These are phyloP conservation scores for Pandion haliaetus DNA, from an alignment of 2,113 vertebrate genomes.

Conservation along the genomic window DNA sequence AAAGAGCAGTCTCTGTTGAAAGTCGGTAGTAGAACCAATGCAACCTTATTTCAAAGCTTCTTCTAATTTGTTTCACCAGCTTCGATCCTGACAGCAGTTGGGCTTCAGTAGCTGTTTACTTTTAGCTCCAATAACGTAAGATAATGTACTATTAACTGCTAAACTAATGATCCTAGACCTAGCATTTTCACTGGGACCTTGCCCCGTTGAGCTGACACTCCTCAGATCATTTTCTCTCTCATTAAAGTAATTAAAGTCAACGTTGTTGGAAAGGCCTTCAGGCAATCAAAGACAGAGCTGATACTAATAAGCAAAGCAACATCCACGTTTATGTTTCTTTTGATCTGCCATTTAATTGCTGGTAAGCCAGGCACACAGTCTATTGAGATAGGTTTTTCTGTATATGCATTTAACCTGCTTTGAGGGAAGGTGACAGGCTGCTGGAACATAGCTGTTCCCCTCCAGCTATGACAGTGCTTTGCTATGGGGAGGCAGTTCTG, in stretches of 20 bases:
- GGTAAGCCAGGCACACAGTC: neutral
- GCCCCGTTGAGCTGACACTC: neutral
- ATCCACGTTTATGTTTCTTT: neutral
- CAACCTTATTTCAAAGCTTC: neutral
- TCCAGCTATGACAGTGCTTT: rapidly evolving
- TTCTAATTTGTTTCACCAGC: neutral
- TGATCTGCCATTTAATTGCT: neutral
- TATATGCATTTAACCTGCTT: neutral
- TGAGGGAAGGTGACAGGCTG: neutral
- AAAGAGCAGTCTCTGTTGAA: neutral
- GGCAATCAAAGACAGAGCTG: neutral
- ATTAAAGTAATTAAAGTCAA: constrained; percentile 59
- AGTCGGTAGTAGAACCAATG: neutral
- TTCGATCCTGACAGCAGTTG: neutral
- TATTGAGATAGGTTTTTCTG: neutral
- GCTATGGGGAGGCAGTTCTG: neutral
- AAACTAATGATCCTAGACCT: constrained; percentile 20
- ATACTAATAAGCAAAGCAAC: constrained; percentile 5
- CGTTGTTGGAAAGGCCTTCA: neutral
- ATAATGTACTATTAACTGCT: constrained; percentile 27
- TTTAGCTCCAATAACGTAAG: neutral
- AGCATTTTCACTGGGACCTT: neutral
- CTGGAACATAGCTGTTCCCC: neutral
- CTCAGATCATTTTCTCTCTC: constrained; percentile 41
- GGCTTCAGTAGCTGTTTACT: constrained; percentile 26